Evolutionary conservation across 2,113 vertebrate genomes (phyloP), one percentile per base, ranked within the genome.

Genomic region (Oxyruncus cristatus): DNA sequence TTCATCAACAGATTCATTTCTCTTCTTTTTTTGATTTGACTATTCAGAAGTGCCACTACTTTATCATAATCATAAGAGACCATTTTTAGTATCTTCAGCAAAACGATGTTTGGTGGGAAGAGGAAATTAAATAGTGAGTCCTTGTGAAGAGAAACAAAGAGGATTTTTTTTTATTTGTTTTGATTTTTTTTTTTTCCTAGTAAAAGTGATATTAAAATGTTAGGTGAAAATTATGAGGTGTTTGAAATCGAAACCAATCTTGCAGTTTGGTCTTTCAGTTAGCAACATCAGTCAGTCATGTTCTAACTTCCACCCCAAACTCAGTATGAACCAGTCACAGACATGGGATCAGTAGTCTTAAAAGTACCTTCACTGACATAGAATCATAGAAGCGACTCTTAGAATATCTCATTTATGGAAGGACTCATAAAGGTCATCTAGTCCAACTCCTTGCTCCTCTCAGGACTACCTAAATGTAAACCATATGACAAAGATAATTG

Each of bases 21-120:
- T 79, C 41, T 78, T 88, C 26, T 78, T 75, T 90, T 90, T 92
- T 95, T 96, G 95, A 97, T 97, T 96, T 93, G 92, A 90, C 93
- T 97, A 92, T 96, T 95, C 86, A 93, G 68, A 86, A 93, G 22
- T 95, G 65, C 55, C 17, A 76, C 46, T 86, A 67, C 46, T 93
- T 95, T 89, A 87, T 95, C 85, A 74, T 91, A 92, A 94, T 91
- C 78, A 44, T 53, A 95, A 88, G 33, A 88, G 68, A 91, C 24
- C 23, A 33, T 89, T 97, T 97, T 94, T 92, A 82, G 47, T 58
- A 41, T 83, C 67, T 90, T 94, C 79, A 91, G 72, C 59, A 92
- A 89, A 92, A 86, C 0, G 5, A 39, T 89, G 17, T 91, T 83
- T 92, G 49, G 83, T 79, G 66, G 41, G 50, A 85, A 93, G 28